A percentile compares a stretch with the other conserved stretches of the same genome.
phyloP scores from a whole-genome alignment of 2,888 invertebrate species.

The Unio delphinus region DNA sequence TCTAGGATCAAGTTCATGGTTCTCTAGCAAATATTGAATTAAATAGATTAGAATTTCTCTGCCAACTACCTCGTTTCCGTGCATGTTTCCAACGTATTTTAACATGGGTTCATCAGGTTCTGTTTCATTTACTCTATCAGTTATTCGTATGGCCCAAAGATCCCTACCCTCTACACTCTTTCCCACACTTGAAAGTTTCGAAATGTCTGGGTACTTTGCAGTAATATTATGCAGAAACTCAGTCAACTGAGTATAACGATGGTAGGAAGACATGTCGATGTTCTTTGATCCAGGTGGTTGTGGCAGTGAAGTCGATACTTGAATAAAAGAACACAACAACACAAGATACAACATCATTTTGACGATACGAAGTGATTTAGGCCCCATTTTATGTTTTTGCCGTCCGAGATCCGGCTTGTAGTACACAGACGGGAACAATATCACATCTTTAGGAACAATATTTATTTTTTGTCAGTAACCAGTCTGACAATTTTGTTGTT shows the following conservation, averaged over 20 bases:
- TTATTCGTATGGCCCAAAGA: conserved; percentile 62
- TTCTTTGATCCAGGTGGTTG: conserved; percentile 6
- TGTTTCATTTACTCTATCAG: conserved; percentile 48
- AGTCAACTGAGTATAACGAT: conserved; percentile 53
- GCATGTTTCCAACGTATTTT: conserved; percentile 65
- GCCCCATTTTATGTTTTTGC: too few relatives aligned
- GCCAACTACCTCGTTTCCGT: conserved; percentile 80
- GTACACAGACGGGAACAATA: too few relatives aligned
- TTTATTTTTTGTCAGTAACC: too few relatives aligned
- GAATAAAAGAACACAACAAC: conserved; percentile 7
- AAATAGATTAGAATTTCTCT: conserved; percentile 85
- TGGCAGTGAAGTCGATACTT: conserved; percentile 10
- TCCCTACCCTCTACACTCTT: conserved; percentile 52
- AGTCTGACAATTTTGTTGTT: too few relatives aligned
- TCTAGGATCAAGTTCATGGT: conserved; percentile 47
- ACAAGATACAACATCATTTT: conserved; percentile 9
- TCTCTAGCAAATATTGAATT: conserved; percentile 58
- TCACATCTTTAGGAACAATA: too few relatives aligned
- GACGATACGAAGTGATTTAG: too few relatives aligned
- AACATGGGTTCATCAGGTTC: conserved; percentile 66
- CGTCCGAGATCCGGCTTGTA: too few relatives aligned
- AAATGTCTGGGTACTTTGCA: conserved; percentile 46
- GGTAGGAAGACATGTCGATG: conserved; percentile 55
- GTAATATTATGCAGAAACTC: conserved; percentile 47
- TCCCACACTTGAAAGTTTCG: conserved; percentile 61